Evolutionary conservation across 2,888 invertebrate genomes (phyloP).

Genomic region (Drosophila testacea): DNA sequence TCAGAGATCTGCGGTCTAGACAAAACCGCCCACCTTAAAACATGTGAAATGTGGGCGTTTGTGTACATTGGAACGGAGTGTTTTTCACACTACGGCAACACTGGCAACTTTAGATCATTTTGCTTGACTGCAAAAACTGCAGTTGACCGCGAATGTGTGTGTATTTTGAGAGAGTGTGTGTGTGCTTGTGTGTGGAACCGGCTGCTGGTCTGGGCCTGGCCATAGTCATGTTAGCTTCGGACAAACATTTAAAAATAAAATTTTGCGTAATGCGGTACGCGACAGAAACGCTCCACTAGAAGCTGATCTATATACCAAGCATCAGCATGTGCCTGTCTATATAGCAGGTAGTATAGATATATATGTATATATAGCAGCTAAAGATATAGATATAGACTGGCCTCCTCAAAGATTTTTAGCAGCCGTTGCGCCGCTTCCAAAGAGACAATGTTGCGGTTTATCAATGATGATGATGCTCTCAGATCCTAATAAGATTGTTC

Average conservation of each 20-base stretch:
- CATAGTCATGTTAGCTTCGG: constrained; percentile 72
- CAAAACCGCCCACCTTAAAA: constrained; percentile 12
- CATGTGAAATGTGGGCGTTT: constrained; percentile 34
- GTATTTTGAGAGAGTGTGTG: not conserved
- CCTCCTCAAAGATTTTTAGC: constrained; percentile 67
- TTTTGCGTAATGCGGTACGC: constrained; percentile 82
- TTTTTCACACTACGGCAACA: constrained; percentile 26
- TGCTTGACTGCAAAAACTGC: constrained; percentile 47
- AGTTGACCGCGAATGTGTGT: constrained; percentile 33
- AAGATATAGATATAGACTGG: constrained; percentile 49
- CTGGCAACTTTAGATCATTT: constrained; percentile 35
- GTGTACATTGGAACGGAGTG: constrained; percentile 42
- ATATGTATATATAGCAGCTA: constrained; percentile 24
- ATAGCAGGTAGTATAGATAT: constrained; percentile 44
- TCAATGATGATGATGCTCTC: constrained; percentile 50
- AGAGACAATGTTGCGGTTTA: constrained; percentile 44
- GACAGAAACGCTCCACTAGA: constrained; percentile 56
- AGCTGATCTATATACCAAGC: constrained; percentile 53
- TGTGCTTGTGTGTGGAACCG: constrained; percentile 28
- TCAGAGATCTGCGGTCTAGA: constrained; percentile 28
- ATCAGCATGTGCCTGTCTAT: constrained; percentile 24
- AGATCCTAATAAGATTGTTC: not conserved
- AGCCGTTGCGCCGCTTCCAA: constrained; percentile 31
- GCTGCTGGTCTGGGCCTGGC: constrained; percentile 58
- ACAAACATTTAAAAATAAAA: constrained; percentile 82